Evolutionary conservation across 1,140 invertebrate genomes (phyloP).

Genomic region (Danaus plexippus): DNA sequence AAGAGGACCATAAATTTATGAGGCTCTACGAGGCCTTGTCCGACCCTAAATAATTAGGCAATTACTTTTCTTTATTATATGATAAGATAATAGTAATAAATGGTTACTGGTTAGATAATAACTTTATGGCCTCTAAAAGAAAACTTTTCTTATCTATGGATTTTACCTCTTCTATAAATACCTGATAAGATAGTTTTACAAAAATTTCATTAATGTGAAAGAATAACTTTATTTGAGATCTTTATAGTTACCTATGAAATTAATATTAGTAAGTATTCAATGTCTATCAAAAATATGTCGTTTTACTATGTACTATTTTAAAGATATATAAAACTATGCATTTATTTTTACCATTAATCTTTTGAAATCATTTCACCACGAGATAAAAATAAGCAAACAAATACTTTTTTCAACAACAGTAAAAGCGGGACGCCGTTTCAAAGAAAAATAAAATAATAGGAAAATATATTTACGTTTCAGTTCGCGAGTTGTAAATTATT

Average conservation of each 20-base stretch:
- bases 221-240: too few relatives aligned
- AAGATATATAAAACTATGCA: too few relatives aligned
- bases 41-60: slow-evolving; percentile 40
- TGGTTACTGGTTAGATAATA: slow-evolving; percentile 18
- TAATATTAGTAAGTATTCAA: too few relatives aligned
- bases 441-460: slow-evolving; percentile 31
- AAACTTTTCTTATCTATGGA: slow-evolving; percentile 4
- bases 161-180: neutral
- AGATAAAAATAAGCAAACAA: neutral
- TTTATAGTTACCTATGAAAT: too few relatives aligned
- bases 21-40: slow-evolving; percentile 24
- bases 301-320: too few relatives aligned
- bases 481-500: slow-evolving; percentile 64
- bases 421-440: slow-evolving; percentile 14
- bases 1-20: slow-evolving; percentile 44
- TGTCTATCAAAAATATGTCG: too few relatives aligned
- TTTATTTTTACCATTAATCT: too few relatives aligned
- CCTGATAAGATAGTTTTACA: too few relatives aligned
- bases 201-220: too few relatives aligned
- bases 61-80: slow-evolving; percentile 53
- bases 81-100: slow-evolving; percentile 35
- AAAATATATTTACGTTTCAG: slow-evolving; percentile 51
- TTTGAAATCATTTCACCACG: too few relatives aligned
- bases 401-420: slow-evolving; percentile 8
- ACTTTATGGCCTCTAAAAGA: slow-evolving; percentile 16